Percentiles rank a stretch among this genome's conserved stretches.
phyloP scores from a whole-genome alignment of 2,797 vertebrate genomes.

The Rhinogobio ventralis region DNA sequence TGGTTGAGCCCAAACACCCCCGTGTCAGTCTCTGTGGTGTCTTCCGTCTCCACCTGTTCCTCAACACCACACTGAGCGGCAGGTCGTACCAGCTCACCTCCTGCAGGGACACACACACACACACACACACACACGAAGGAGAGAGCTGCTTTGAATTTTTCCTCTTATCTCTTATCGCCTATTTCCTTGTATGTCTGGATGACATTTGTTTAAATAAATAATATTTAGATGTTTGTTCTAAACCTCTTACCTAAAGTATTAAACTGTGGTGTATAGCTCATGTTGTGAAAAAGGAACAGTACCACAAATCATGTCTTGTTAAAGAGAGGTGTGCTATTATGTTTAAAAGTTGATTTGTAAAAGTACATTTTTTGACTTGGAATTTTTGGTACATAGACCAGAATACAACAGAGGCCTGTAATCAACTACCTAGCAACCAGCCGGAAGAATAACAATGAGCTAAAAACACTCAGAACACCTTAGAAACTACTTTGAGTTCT shows the following conservation, averaged over 20 bases:
- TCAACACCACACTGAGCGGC: constrained; percentile 45
- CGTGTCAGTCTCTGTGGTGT: constrained; percentile 16
- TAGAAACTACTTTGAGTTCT: not conserved
- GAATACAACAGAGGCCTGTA: not conserved
- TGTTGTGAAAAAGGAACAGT: not conserved
- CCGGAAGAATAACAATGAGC: not conserved
- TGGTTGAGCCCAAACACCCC: constrained; percentile 34
- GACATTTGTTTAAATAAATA: not conserved
- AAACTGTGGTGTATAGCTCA: too few relatives aligned
- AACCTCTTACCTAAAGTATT: not conserved
- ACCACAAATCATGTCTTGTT: not conserved
- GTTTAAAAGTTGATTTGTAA: not conserved
- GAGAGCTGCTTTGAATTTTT: not conserved
- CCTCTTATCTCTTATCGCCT: not conserved
- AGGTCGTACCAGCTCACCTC: constrained; percentile 24
- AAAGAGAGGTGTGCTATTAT: not conserved
- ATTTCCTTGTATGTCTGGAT: not conserved
- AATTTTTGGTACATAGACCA: not conserved
- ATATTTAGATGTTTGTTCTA: not conserved
- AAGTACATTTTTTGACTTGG: not conserved
- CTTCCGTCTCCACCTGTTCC: constrained; percentile 56
- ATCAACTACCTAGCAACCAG: not conserved
- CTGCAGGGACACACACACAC: constrained; percentile 8
- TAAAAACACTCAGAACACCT: not conserved
- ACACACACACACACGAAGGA: not conserved